These are phyloP conservation scores for Campoplex nolae DNA, from an alignment of 2,888 invertebrate species.

Conservation along the genomic window DNA sequence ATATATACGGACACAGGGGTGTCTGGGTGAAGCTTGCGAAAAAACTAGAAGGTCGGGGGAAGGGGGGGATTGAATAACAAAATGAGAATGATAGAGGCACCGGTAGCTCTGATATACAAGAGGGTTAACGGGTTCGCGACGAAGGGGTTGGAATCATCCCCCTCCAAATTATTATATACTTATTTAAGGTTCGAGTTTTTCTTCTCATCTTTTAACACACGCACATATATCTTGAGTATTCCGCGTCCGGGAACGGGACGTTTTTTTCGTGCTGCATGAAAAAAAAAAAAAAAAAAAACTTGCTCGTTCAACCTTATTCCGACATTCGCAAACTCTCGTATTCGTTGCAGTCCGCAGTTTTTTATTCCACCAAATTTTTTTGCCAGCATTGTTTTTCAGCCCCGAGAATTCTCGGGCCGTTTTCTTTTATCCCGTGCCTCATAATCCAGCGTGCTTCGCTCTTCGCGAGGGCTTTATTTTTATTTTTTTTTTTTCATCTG, in stretches of 20 bases:
- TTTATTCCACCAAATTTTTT: slow-evolving; percentile 47
- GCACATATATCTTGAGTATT: neutral
- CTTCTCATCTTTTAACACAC: neutral
- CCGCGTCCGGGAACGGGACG: slow-evolving; percentile 77
- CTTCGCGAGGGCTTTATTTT: neutral
- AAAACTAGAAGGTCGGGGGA: slow-evolving; percentile 63
- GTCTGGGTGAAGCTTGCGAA: slow-evolving; percentile 59
- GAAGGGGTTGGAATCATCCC: slow-evolving; percentile 73
- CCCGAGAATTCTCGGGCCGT: slow-evolving; percentile 53
- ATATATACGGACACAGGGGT: slow-evolving; percentile 32
- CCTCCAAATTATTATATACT: slow-evolving; percentile 84
- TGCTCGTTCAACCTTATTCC: slow-evolving; percentile 21
- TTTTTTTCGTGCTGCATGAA: slow-evolving; percentile 71
- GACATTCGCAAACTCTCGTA: slow-evolving; percentile 52
- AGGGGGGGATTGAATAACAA: slow-evolving; percentile 70
- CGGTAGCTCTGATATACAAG: slow-evolving; percentile 56
- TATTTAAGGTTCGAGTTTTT: slow-evolving; percentile 80
- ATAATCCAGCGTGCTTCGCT: slow-evolving; percentile 31
- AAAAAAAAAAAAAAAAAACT: slow-evolving; percentile 35
- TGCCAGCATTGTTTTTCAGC: slow-evolving; percentile 50
- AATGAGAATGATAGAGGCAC: slow-evolving; percentile 58
- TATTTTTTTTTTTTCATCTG: slow-evolving; percentile 65
- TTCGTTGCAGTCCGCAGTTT: slow-evolving; percentile 19
- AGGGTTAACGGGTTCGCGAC: slow-evolving; percentile 60
- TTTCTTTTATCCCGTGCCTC: slow-evolving; percentile 35